Base-by-base conservation (phyloP, 2,888 invertebrate genomes). In the Cyclophora albipunctata region DNA sequence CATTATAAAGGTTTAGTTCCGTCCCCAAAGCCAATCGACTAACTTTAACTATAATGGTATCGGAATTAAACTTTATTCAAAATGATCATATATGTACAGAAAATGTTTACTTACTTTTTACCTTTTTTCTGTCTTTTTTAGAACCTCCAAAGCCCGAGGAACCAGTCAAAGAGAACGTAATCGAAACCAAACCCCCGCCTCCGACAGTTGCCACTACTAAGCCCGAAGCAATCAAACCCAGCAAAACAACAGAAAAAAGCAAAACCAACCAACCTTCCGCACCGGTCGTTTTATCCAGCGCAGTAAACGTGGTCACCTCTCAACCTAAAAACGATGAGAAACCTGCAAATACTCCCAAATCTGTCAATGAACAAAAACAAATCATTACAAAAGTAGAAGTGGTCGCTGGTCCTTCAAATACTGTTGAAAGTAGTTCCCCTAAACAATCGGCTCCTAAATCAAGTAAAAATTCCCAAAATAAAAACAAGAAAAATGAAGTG, bases 381-480 rank as follows among this genome's bases (percentile, higher is more conserved):
- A 78, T 89, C 3, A 78, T 89, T 40, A 81, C 85, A 33, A 89
- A 89, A 73, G 88, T 91, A 5, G 91, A 92, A 81, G 87, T 92
- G 45, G 89, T 91, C 34, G 73, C 90, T 34, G 84, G 89, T 6
- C 81, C 90, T 5, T 89, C 90, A 0, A 86, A 89, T 74, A 81
- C 84, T 47, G 67, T 89, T 20, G 88, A 84, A 68, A 81, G 58
- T 61, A 69, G 62, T 51, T 57, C 73, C n/a, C 67, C 74, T 7
- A 85, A 85, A 64, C 73, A 66, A 51, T 51, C 76, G 40, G 48
- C 69, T 2, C 60, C 64, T 46, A 85, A 84, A 66, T 48, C 70
- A 54, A 79, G 68, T 45, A 84, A 85, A 64, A 65, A 57, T 43
- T 57, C 71, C 2, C 73, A 71, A 48, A 79, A 60, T 55, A 82